phyloP scores from a whole-genome alignment of 2,888 invertebrate genomes.

The Keiferia lycopersicella region DNA sequence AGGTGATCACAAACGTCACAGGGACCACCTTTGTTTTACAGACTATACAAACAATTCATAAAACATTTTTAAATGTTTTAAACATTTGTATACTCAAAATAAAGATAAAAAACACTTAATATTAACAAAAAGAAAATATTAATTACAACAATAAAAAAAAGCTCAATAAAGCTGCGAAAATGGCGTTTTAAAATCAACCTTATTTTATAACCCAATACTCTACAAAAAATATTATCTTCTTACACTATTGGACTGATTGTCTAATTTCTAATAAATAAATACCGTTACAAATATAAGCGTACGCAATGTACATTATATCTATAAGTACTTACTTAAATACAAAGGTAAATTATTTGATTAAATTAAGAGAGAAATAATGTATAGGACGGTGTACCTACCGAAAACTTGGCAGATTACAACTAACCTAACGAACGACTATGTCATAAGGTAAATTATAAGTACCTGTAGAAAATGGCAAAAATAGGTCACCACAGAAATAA shows the following conservation, averaged over 20 bases:
- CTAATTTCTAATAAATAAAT: slow-evolving; percentile 28
- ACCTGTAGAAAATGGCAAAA: no score
- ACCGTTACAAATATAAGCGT: not conserved
- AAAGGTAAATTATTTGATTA: no score
- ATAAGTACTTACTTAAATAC: not conserved
- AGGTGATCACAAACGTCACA: no score
- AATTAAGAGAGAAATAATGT: no score
- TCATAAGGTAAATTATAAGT: no score
- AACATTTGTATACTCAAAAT: slow-evolving; percentile 15
- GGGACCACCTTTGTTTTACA: no score
- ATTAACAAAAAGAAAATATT: not conserved
- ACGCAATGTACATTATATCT: not conserved
- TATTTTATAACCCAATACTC: slow-evolving; percentile 39
- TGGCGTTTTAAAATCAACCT: slow-evolving; percentile 67
- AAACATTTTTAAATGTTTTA: slow-evolving; percentile 1
- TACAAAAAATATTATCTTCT: slow-evolving; percentile 64
- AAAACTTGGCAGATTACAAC: not conserved
- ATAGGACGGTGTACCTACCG: not conserved
- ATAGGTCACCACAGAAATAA: no score
- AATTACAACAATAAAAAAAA: slow-evolving; percentile 6
- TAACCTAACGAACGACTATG: no score
- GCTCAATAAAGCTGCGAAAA: slow-evolving; percentile 55
- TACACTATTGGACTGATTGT: slow-evolving; percentile 48
- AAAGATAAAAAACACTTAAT: not conserved
- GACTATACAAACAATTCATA: not conserved